These are phyloP conservation scores for Calyptommatus sinebrachiatus DNA, from an alignment of 2,113 vertebrate species.

Conservation along the genomic window DNA sequence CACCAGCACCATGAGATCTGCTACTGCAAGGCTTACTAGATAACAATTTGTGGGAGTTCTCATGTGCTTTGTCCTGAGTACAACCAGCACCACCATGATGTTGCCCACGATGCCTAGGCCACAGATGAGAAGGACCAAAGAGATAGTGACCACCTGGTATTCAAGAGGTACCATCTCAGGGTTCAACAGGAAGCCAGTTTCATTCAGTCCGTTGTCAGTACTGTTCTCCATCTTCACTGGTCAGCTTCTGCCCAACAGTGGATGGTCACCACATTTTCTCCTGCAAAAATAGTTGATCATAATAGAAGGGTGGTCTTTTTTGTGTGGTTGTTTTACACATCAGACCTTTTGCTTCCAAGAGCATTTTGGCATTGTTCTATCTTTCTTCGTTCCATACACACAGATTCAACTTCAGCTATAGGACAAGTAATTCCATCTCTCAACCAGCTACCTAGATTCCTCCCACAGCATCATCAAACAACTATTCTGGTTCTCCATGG, in stretches of 20 bases:
- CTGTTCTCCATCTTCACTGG: slow-evolving; percentile 83
- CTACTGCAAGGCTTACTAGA: slow-evolving; percentile 91
- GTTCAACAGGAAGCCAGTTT: slow-evolving; percentile 70
- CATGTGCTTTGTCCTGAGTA: slow-evolving; percentile 95
- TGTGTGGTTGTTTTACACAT: not conserved
- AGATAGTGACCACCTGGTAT: slow-evolving; percentile 86
- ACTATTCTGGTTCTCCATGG: not conserved
- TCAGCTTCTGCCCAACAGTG: not conserved
- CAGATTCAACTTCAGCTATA: not conserved
- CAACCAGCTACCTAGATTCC: not conserved
- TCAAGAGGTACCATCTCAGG: slow-evolving; percentile 76
- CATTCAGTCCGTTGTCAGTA: slow-evolving; percentile 72
- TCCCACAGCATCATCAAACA: not conserved
- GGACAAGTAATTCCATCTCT: not conserved
- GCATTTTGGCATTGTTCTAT: not conserved
- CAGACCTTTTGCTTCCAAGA: not conserved
- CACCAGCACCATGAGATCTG: slow-evolving; percentile 90
- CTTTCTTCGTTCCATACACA: not conserved
- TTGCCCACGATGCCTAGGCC: slow-evolving; percentile 89
- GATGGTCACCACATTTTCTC: slow-evolving; percentile 54
- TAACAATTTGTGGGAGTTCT: slow-evolving; percentile 98
- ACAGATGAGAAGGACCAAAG: slow-evolving; percentile 85
- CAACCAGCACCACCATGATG: slow-evolving; percentile 93
- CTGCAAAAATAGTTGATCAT: not conserved
- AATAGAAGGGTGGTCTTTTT: slow-evolving; percentile 22